These are phyloP conservation scores for Folsomia manolachei DNA, from an alignment of 2,888 invertebrate species.

Conservation along the genomic window DNA sequence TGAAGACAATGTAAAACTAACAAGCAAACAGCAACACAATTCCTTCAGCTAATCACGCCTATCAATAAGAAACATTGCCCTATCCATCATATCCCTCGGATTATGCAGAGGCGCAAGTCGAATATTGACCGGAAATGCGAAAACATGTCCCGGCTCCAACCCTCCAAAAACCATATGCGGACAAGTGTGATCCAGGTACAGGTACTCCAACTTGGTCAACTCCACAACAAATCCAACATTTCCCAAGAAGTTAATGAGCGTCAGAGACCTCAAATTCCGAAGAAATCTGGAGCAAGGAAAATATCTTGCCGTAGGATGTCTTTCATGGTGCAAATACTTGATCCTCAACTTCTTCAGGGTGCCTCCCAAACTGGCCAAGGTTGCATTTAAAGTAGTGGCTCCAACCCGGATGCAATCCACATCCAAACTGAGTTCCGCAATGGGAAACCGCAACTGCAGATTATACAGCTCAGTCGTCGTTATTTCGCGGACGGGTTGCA, in stretches of 20 bases:
- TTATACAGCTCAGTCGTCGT: neutral
- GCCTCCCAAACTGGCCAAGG: neutral
- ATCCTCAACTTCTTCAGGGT: neutral
- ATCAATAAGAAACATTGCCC: neutral
- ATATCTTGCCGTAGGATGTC: neutral
- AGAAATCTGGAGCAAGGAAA: neutral
- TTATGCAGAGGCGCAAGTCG: neutral
- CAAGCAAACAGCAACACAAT: neutral
- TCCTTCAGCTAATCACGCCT: no score
- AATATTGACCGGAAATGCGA: neutral
- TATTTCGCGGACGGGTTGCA: neutral
- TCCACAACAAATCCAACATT: neutral
- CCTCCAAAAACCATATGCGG: neutral
- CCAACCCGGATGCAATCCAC: neutral
- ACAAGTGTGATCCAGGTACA: neutral
- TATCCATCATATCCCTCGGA: neutral
- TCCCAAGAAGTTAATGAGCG: neutral
- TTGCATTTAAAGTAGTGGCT: neutral
- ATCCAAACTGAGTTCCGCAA: neutral
- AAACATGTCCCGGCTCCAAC: neutral
- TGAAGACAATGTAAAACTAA: neutral
- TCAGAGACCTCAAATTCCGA: neutral
- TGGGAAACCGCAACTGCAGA: neutral
- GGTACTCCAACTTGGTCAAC: neutral
- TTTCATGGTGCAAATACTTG: neutral